phyloP scores from a whole-genome alignment of 2,888 invertebrate species.

The Archips crataeganus region DNA sequence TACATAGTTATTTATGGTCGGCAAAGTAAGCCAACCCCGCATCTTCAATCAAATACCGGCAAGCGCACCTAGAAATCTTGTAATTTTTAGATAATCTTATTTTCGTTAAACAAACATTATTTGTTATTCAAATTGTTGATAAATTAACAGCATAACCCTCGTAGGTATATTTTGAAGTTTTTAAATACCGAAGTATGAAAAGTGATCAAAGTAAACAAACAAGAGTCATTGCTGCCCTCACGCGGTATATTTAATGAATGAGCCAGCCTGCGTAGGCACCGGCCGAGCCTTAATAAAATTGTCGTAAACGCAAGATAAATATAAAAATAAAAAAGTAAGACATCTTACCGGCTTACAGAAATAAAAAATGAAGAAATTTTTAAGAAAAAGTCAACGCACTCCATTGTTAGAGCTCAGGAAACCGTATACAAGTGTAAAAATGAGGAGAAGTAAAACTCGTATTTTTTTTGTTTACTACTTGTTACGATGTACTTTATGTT shows the following conservation, averaged over 20 bases:
- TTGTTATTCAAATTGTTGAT: too few species aligned
- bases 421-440: conserved; percentile 53
- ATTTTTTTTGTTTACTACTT: conserved; percentile 49
- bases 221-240: conserved; percentile 50
- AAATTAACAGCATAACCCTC: not conserved
- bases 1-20: too few species aligned
- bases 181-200: conserved; percentile 14
- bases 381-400: conserved; percentile 62
- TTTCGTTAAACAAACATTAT: too few species aligned
- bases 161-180: not conserved
- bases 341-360: conserved; percentile 50
- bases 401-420: conserved; percentile 58
- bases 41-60: too few species aligned
- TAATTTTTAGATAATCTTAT: too few species aligned
- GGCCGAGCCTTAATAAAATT: conserved; percentile 75
- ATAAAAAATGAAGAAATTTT: conserved; percentile 55
- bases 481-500: conserved; percentile 41
- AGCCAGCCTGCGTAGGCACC: conserved; percentile 66
- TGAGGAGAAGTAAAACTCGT: conserved; percentile 48
- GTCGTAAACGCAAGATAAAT: conserved; percentile 75
- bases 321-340: conserved; percentile 60
- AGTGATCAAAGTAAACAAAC: conserved; percentile 28
- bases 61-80: too few species aligned
- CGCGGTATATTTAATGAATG: conserved; percentile 73
- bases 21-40: too few species aligned